Conservation (phyloP, 2,888 invertebrate genomes). For the Drosophila pegasa region DNA sequence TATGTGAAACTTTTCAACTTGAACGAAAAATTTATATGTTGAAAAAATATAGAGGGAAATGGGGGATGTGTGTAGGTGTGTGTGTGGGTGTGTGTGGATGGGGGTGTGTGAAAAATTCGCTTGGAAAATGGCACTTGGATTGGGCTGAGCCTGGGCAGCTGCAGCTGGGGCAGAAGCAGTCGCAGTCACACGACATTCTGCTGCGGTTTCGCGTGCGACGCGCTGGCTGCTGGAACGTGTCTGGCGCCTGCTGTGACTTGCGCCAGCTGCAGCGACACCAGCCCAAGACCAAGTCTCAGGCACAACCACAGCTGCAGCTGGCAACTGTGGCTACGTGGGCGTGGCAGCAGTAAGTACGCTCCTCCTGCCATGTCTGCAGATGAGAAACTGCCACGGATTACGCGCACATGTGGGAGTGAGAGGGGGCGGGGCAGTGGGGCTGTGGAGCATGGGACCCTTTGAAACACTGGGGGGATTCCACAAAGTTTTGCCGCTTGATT, state of each 20-base stretch:
- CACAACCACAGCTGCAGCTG: slow-evolving; percentile 16
- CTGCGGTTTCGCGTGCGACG: slow-evolving; percentile 77
- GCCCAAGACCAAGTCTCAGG: background rate
- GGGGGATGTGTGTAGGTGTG: slow-evolving; percentile 2
- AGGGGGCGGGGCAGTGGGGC: background rate
- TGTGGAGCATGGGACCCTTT: background rate
- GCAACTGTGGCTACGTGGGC: slow-evolving; percentile 33
- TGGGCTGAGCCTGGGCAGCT: slow-evolving; percentile 1
- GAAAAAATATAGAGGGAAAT: slow-evolving; percentile 47
- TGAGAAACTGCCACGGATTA: slow-evolving; percentile 68
- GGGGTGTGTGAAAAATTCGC: slow-evolving; percentile 63
- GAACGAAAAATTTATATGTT: slow-evolving; percentile 75
- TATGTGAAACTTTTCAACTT: slow-evolving; percentile 78
- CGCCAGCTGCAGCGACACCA: slow-evolving; percentile 34
- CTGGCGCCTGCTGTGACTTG: slow-evolving; percentile 46
- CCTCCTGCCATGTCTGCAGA: slow-evolving; percentile 37
- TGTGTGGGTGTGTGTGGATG: background rate
- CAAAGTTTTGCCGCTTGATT: slow-evolving; percentile 71
- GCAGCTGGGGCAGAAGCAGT: background rate
- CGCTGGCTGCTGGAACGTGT: slow-evolving; percentile 61
- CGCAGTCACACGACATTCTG: slow-evolving; percentile 53
- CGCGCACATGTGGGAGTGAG: slow-evolving; percentile 9
- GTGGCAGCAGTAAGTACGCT: slow-evolving; percentile 30
- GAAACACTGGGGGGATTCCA: background rate
- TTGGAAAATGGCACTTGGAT: slow-evolving; percentile 13